These are phyloP conservation scores for Cherax quadricarinatus DNA, from an alignment of 1,140 invertebrate species.

Conservation along the genomic window DNA sequence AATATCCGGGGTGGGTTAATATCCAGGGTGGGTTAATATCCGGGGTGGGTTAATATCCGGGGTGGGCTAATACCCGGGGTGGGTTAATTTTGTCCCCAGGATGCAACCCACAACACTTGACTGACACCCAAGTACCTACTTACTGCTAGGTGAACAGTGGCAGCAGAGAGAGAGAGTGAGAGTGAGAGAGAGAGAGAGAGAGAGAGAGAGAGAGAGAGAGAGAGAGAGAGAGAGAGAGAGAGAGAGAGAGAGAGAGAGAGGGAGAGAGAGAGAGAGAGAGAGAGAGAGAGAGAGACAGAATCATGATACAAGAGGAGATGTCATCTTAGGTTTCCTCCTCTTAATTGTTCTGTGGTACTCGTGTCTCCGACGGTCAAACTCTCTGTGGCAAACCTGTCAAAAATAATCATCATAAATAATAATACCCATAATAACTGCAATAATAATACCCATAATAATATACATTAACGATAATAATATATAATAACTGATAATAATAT, in stretches of 20 bases:
- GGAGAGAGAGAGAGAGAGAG: not conserved
- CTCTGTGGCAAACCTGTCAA: slow-evolving; percentile 9
- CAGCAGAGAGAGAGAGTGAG: slow-evolving; percentile 2
- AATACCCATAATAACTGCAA: no score
- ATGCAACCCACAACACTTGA: no score
- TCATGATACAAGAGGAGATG: not conserved
- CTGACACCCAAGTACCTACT: no score
- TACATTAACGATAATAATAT: no score
- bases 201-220: not conserved
- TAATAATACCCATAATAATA: no score
- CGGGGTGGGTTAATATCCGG: no score
- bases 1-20: no score
- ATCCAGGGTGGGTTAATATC: no score
- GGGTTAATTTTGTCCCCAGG: no score
- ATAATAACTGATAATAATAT: no score
- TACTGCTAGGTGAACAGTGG: not conserved
- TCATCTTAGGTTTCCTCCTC: not conserved
- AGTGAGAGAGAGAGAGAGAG: not conserved
- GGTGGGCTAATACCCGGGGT: no score
- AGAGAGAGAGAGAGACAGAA: not conserved
- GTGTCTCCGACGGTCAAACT: slow-evolving; percentile 24
- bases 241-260: not conserved
- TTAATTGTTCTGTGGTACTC: slow-evolving; percentile 38
- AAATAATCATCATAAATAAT: not conserved
- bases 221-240: not conserved